Percentiles rank a stretch among this genome's conserved stretches.
Conservation (phyloP, 2,888 invertebrate genomes). For the Saturnia pavonia region DNA sequence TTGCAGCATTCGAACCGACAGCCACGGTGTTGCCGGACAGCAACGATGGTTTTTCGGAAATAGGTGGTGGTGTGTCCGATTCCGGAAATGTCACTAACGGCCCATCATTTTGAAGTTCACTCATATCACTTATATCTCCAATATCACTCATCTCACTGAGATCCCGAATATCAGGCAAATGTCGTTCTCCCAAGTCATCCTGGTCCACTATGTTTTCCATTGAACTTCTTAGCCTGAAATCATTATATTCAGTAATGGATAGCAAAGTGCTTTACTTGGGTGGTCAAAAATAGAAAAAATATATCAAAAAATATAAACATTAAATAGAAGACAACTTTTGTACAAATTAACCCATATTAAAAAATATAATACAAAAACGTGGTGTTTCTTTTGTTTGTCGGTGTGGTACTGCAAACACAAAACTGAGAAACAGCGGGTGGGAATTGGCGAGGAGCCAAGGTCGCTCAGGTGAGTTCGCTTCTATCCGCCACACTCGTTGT, state of each 20-base stretch:
- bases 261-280: background rate
- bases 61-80: conserved; percentile 86
- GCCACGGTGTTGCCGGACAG: conserved; percentile 68
- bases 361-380: conserved; percentile 40
- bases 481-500: conserved; percentile 51
- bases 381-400: conserved; percentile 76
- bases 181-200: conserved; percentile 72
- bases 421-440: conserved; percentile 66
- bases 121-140: conserved; percentile 76
- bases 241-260: background rate
- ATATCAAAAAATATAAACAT: background rate
- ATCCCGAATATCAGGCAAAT: conserved; percentile 74
- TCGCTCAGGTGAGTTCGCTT: conserved; percentile 76
- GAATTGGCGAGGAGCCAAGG: conserved; percentile 76
- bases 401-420: conserved; percentile 73
- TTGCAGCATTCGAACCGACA: conserved; percentile 75
- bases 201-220: conserved; percentile 91
- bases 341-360: background rate
- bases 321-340: background rate
- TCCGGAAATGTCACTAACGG: conserved; percentile 92
- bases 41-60: conserved; percentile 70
- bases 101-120: conserved; percentile 75
- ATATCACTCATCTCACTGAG: conserved; percentile 75
- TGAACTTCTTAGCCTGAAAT: conserved; percentile 85
- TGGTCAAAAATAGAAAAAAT: background rate